These are phyloP conservation scores for Antennarius striatus DNA, from an alignment of 2,113 vertebrate species.

Conservation along the genomic window DNA sequence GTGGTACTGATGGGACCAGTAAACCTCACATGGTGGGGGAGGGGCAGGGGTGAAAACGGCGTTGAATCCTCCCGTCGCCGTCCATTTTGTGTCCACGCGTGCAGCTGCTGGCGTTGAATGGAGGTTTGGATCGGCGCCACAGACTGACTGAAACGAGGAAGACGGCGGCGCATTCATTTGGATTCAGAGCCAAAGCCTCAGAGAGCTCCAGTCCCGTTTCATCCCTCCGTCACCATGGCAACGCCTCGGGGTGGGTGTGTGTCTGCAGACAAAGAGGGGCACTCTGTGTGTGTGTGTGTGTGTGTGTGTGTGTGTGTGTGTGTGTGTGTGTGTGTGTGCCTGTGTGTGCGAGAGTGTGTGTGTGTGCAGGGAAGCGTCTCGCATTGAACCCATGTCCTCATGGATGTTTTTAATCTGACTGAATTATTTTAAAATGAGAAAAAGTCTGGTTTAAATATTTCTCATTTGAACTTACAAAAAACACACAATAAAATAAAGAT, in stretches of 20 bases:
- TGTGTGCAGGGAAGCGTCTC: too few species aligned
- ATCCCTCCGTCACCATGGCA: conserved; percentile 19
- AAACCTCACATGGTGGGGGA: too few species aligned
- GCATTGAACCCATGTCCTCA: too few species aligned
- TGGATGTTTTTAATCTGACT: too few species aligned
- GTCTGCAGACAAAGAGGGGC: conserved; percentile 19
- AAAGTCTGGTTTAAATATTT: too few species aligned
- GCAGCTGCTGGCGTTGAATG: conserved; percentile 39
- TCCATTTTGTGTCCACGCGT: conserved; percentile 56
- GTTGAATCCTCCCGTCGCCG: background rate
- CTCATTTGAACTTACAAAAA: too few species aligned
- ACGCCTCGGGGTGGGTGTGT: conserved; percentile 16
- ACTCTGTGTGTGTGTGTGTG: conserved; percentile 20
- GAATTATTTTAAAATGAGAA: too few species aligned
- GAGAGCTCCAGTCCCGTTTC: conserved; percentile 17
- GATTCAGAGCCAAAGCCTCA: conserved; percentile 25
- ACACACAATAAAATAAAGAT: too few species aligned
- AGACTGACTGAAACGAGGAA: conserved; percentile 29
- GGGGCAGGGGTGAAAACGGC: too few species aligned
- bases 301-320: conserved; percentile 5
- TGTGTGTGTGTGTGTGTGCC: too few species aligned
- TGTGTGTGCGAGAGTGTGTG: too few species aligned
- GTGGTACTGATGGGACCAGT: too few species aligned
- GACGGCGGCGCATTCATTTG: conserved; percentile 20
- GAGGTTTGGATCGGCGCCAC: conserved; percentile 58